Evolutionary conservation across 2,113 vertebrate species (phyloP).

Genomic region (Colistium nudipinnis): DNA sequence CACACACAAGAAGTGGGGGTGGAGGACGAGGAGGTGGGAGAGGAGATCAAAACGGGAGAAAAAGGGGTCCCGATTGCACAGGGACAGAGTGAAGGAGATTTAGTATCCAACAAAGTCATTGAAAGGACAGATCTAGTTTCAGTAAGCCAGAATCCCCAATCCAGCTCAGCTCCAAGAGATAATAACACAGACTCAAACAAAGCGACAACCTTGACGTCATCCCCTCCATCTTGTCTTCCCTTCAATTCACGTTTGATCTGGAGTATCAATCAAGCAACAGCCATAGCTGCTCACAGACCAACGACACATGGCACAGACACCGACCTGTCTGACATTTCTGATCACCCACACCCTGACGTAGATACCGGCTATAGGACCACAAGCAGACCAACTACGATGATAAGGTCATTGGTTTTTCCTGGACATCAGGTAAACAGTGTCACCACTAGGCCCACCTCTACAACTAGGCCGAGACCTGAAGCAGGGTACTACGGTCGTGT

Average conservation of each 20-base stretch:
- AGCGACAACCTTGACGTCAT: constrained; percentile 47
- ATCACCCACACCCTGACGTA: constrained; percentile 7
- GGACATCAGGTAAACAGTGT: constrained; percentile 9
- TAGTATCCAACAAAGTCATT: constrained; percentile 40
- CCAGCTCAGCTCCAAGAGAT: constrained; percentile 19
- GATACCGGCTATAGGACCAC: constrained; percentile 13
- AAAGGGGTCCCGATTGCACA: constrained; percentile 43
- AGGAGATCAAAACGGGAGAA: constrained; percentile 48
- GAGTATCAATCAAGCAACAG: constrained; percentile 29
- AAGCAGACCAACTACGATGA: constrained; percentile 10
- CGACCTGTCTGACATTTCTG: neutral
- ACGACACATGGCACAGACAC: constrained; percentile 23
- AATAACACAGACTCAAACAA: constrained; percentile 36
- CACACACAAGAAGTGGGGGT: constrained; percentile 32
- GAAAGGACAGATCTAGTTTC: constrained; percentile 62
- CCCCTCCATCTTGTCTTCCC: constrained; percentile 30
- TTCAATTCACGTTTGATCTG: constrained; percentile 41
- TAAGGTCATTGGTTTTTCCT: constrained; percentile 15
- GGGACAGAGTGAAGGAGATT: constrained; percentile 54
- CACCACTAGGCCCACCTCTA: neutral
- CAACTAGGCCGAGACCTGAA: constrained; percentile 2
- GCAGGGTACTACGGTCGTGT: constrained; percentile 7
- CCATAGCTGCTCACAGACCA: constrained; percentile 12
- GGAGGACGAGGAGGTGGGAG: constrained; percentile 12
- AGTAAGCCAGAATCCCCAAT: constrained; percentile 40